phyloP scores from a whole-genome alignment of 1,140 invertebrate species.

The Teleopsis dalmanni region DNA sequence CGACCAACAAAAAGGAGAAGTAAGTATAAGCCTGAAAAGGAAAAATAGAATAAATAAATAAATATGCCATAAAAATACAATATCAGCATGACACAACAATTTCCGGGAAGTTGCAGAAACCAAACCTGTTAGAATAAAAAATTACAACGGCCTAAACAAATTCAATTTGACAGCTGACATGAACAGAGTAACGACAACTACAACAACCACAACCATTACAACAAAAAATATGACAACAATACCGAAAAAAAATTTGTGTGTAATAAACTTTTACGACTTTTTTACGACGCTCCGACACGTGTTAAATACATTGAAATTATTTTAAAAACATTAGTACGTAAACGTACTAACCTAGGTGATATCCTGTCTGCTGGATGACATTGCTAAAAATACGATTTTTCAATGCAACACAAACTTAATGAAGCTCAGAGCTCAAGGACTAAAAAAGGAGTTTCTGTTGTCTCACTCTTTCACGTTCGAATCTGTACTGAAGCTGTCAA shows the following conservation, averaged over 20 bases:
- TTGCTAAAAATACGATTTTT: slow-evolving; percentile 2
- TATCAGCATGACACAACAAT: slow-evolving; percentile 44
- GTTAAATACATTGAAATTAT: neutral
- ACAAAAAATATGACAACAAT: neutral
- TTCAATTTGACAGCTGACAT: slow-evolving; percentile 41
- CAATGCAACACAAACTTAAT: slow-evolving; percentile 7
- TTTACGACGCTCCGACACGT: slow-evolving; percentile 13
- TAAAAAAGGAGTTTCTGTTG: neutral
- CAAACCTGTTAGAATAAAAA: too few relatives aligned
- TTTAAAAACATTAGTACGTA: slow-evolving; percentile 1
- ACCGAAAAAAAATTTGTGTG: slow-evolving; percentile 9
- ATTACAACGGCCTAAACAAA: slow-evolving; percentile 44
- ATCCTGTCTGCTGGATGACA: neutral
- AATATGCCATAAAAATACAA: slow-evolving; percentile 34
- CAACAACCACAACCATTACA: slow-evolving; percentile 1
- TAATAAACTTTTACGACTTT: slow-evolving; percentile 44
- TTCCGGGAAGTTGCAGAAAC: slow-evolving; percentile 42
- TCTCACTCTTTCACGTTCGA: neutral
- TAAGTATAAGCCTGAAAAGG: slow-evolving; percentile 4
- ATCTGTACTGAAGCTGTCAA: neutral
- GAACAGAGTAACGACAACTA: slow-evolving; percentile 2
- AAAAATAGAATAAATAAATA: slow-evolving; percentile 8
- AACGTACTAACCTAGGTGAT: slow-evolving; percentile 6
- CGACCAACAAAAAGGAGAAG: slow-evolving; percentile 14
- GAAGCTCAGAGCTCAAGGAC: too few relatives aligned